Evolutionary conservation across 2,888 invertebrate species (phyloP), one percentile per base, ranked within the genome.

Genomic region (Epistrophella euchroma): DNA sequence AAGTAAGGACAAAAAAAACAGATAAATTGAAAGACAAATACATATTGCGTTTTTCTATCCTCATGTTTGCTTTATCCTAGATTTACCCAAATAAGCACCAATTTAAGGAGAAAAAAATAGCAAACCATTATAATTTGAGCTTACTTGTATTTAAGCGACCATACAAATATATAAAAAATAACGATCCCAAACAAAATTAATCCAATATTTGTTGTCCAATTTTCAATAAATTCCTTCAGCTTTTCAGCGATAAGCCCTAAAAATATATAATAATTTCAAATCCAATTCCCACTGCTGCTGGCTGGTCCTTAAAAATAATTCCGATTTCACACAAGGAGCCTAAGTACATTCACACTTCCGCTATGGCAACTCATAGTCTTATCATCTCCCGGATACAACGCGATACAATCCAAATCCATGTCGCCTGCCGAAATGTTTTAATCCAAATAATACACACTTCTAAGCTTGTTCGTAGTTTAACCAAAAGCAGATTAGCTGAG

Each of bases 361-460:
- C 43, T 7, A 68, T 19, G 13, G 32, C 62, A 66, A 19, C 47
- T 47, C 7, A 4, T 15, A 47, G 32, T 35, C 43, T n/a, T 13
- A 47, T 13, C 66, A 32, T 47, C 32, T n/a, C 9, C 15, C 11
- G 2, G 0, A 64, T 28, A 45, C 13, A 66, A 32, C 35, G 22
- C 32, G 45, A 35, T 50, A 32, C 37, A 43, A 60, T 35, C 73
- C 32, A 60, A 76, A 68, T n/a, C 60, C 64, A 45, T 50, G n/a
- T 45, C 75, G 71, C 52, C 52, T 68, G 73, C 62, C 43, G 56
- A 66, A 85, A 77, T 73, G 58, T 74, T 81, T 73, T 77, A 86
- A 86, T 86, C 85, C 81, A 25, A 47, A 77, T 86, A 86, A 81
- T 77, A 81, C 85, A 50, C 73, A 81, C 64, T 47, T 19, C 68